Base-by-base conservation (phyloP, 2,888 invertebrate species). In the Danaus chrysippus region DNA sequence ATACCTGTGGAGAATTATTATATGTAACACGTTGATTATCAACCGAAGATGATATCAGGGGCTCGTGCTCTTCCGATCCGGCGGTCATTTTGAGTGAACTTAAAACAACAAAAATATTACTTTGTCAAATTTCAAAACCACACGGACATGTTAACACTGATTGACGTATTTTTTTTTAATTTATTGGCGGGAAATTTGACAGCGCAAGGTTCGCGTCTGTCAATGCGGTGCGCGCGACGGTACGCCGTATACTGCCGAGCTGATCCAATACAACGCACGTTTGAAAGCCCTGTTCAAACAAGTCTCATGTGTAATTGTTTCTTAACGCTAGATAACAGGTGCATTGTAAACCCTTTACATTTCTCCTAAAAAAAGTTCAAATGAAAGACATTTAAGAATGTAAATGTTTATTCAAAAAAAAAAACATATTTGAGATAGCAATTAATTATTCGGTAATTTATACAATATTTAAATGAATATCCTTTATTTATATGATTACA, bases 371-470 rank as follows among this genome's bases (percentile, higher is more conserved):
- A 34, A 34, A 23, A 15, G 11, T 34, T 34, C 41, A 63, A 58
- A 58, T 55, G 58, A 23, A 64, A 54, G 57, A 59, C 55, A 23
- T 2, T 13, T 57, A 68, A 62, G 77, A 85, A 85, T 83, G 84
- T 87, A 88, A 87, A 87, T 86, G 78, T 89, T 89, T 90, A 90
- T 87, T 88, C 78, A 85, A 86, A 85, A 86, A 34, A 23, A 34
- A 84, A 89, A 87, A 80, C 85, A 87, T 88, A 87, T 87, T 86
- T 88, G 87, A 90, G 86, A 90, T 87, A 90, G 88, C 87, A 87
- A 87, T 86, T 89, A 87, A 88, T 86, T 86, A 84, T 79, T 83
- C 79, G 76, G 86, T 87, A 84, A 83, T 83, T 83, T 86, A 84
- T 84, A 87, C 84, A 87, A 79, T 81, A 82, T 81, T 79, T 79